phyloP scores from a whole-genome alignment of 2,797 vertebrate species.

The Atherinosoma microstoma region DNA sequence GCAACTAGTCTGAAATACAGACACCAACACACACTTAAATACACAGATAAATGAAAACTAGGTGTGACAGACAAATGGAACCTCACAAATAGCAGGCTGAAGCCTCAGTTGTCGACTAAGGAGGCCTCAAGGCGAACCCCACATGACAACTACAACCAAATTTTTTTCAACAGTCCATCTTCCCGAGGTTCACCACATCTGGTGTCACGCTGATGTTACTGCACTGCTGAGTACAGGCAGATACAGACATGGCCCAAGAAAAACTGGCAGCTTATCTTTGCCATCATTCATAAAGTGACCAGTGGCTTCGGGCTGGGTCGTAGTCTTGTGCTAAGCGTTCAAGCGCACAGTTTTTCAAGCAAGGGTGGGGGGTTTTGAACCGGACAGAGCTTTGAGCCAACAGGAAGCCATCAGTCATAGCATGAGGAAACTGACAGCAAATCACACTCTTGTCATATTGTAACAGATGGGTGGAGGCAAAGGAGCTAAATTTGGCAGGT shows the following conservation, averaged over 20 bases:
- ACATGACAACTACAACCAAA: slow-evolving; percentile 65
- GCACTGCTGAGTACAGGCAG: slow-evolving; percentile 48
- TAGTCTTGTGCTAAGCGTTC: slow-evolving; percentile 44
- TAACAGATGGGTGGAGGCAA: slow-evolving; percentile 23
- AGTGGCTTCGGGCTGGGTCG: slow-evolving; percentile 27
- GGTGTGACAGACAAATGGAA: slow-evolving; percentile 29
- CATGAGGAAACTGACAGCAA: slow-evolving; percentile 40
- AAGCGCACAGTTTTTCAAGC: slow-evolving; percentile 12
- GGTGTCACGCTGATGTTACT: slow-evolving; percentile 46
- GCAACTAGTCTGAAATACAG: slow-evolving; percentile 25
- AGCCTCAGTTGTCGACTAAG: slow-evolving; percentile 21
- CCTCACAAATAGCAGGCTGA: slow-evolving; percentile 27
- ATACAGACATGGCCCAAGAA: slow-evolving; percentile 51
- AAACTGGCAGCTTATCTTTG: slow-evolving; percentile 64
- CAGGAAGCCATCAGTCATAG: slow-evolving; percentile 59
- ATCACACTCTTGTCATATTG: slow-evolving; percentile 44
- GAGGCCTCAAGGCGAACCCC: slow-evolving; percentile 49
- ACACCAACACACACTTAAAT: slow-evolving; percentile 35
- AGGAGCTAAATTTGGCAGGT: background rate
- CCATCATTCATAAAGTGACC: slow-evolving; percentile 74
- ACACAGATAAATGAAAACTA: slow-evolving; percentile 33
- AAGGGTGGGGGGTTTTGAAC: slow-evolving; percentile 19
- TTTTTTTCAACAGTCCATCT: slow-evolving; percentile 60
- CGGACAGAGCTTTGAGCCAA: slow-evolving; percentile 44
- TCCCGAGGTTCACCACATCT: slow-evolving; percentile 41